A percentile compares a stretch with the other conserved stretches of the same genome.
phyloP scores from a whole-genome alignment of 2,797 vertebrate species.

The Hippopotamyrus pictus region DNA sequence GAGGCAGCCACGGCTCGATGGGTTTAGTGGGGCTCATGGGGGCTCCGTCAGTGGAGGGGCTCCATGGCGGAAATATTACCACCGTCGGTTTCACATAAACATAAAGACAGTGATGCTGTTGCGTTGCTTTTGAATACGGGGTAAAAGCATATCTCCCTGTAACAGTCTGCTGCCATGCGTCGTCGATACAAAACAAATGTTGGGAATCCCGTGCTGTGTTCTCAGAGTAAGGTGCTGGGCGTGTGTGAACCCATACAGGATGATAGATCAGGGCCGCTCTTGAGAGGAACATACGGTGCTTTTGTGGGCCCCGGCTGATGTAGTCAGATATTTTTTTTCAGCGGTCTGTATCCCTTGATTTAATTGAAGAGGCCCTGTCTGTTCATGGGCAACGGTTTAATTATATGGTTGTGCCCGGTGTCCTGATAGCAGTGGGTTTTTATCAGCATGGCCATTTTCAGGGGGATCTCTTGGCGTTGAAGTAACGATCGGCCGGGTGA shows the following conservation, averaged over 20 bases:
- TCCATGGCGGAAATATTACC: background rate
- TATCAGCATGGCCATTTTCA: background rate
- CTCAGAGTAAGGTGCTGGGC: background rate
- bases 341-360: conserved; percentile 20
- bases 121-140: background rate
- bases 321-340: conserved; percentile 1
- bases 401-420: conserved; percentile 1
- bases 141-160: background rate
- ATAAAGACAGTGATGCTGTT: background rate
- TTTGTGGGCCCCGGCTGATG: conserved; percentile 8
- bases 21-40: background rate
- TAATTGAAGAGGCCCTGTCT: conserved; percentile 4
- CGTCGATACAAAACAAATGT: background rate
- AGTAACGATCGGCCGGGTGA: background rate
- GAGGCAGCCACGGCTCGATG: background rate
- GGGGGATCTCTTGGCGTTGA: background rate
- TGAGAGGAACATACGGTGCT: conserved; percentile 2
- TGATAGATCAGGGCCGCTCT: background rate
- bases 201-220: background rate
- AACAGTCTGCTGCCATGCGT: background rate
- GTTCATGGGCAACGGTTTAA: background rate
- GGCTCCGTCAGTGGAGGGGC: background rate
- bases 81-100: background rate
- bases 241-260: background rate
- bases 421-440: background rate